Evolutionary conservation across 2,797 vertebrate genomes (phyloP).

Genomic region (Acipenser oxyrinchus): DNA sequence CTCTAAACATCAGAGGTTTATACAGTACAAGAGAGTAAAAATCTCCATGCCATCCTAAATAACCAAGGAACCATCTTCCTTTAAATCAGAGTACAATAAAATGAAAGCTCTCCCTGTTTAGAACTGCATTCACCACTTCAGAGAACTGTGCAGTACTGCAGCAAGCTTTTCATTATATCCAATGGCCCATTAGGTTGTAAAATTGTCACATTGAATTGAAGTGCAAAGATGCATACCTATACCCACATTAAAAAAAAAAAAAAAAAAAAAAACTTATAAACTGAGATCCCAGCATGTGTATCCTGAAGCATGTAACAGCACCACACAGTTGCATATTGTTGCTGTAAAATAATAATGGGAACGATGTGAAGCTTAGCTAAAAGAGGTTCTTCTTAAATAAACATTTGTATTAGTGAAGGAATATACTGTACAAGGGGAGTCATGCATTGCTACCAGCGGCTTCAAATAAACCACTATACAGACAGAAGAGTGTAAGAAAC

Average conservation of each 20-base stretch:
- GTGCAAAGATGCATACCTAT: slow-evolving; percentile 1
- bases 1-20: too few species aligned
- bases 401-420: slow-evolving; percentile 26
- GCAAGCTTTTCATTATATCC: slow-evolving; percentile 16
- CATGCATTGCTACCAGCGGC: slow-evolving; percentile 39
- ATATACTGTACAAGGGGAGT: slow-evolving; percentile 13
- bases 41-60: not conserved
- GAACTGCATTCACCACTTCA: slow-evolving; percentile 5
- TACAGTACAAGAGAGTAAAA: too few species aligned
- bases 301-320: slow-evolving; percentile 37
- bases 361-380: slow-evolving; percentile 58
- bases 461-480: slow-evolving; percentile 53
- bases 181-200: slow-evolving; percentile 20
- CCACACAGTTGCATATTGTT: slow-evolving; percentile 34
- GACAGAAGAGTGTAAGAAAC: too few species aligned
- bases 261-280: slow-evolving; percentile 18
- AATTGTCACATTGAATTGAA: slow-evolving; percentile 22
- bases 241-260: slow-evolving; percentile 18
- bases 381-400: slow-evolving; percentile 50
- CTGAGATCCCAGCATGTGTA: slow-evolving; percentile 25
- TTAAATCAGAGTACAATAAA: slow-evolving; percentile 3
- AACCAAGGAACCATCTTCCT: not conserved
- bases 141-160: not conserved
- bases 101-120: not conserved
- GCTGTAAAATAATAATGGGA: slow-evolving; percentile 67